phyloP scores from a whole-genome alignment of 2,797 vertebrate species.

The Momotus momota region DNA sequence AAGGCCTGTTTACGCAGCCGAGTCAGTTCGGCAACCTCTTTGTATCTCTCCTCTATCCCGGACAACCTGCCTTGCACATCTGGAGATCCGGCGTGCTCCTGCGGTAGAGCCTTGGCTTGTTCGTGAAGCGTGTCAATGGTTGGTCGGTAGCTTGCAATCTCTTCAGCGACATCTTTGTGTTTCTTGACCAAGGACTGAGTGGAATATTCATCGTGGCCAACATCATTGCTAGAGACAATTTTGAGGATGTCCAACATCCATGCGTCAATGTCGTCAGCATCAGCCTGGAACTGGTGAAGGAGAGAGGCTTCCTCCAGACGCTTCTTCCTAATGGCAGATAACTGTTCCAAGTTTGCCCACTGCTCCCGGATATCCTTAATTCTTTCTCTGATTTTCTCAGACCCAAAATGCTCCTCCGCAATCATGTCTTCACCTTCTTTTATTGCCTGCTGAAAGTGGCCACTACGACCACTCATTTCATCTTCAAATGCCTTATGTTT shows the following conservation, averaged over 20 bases:
- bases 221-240: conserved; percentile 94
- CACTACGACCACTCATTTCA: conserved; percentile 92
- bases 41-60: conserved; percentile 95
- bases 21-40: conserved; percentile 92
- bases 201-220: conserved; percentile 97
- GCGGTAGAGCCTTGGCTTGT: conserved; percentile 86
- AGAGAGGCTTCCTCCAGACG: conserved; percentile 91
- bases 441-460: conserved; percentile 92
- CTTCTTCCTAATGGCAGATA: conserved; percentile 92
- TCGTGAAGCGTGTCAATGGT: conserved; percentile 92
- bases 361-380: conserved; percentile 90
- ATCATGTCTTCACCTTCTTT: conserved; percentile 94
- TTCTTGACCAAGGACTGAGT: conserved; percentile 97
- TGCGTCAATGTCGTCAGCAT: conserved; percentile 93
- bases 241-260: conserved; percentile 97
- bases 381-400: conserved; percentile 93
- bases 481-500: conserved; percentile 97
- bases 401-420: conserved; percentile 91
- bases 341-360: conserved; percentile 92
- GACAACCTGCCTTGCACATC: conserved; percentile 88
- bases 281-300: conserved; percentile 96
- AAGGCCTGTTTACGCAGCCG: conserved; percentile 93
- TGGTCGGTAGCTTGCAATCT: conserved; percentile 91
- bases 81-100: conserved; percentile 81
- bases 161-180: conserved; percentile 95